Evolutionary conservation across 2,888 invertebrate genomes (phyloP).

Genomic region (Epiblema foenella): DNA sequence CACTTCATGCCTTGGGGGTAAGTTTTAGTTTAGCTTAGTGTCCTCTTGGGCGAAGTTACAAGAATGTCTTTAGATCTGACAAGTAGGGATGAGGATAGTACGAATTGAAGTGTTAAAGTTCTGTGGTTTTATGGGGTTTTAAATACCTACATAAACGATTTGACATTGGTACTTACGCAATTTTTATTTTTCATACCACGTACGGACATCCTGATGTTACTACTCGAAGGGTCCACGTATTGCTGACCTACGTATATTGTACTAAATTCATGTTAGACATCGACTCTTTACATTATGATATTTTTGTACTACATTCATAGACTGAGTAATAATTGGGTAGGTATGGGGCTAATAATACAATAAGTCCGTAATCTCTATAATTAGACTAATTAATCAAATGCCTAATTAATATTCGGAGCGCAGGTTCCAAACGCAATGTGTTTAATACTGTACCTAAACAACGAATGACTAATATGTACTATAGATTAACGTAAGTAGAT

Average conservation of each 20-base stretch:
- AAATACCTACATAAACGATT: no score
- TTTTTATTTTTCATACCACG: no score
- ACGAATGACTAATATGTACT: neutral
- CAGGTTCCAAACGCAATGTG: constrained; percentile 6
- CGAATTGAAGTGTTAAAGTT: neutral
- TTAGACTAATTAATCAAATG: constrained; percentile 25
- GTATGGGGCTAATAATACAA: constrained; percentile 6
- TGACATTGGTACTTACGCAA: no score
- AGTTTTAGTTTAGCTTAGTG: constrained; percentile 10
- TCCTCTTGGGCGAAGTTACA: neutral
- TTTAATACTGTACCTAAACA: constrained; percentile 1
- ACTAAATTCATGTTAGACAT: no score
- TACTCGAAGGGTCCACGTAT: neutral
- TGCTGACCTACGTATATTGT: neutral
- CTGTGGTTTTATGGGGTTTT: neutral
- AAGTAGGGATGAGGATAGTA: neutral
- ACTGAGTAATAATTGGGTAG: neutral
- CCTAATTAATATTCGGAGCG: constrained; percentile 20
- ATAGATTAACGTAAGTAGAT: no score
- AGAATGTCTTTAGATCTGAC: neutral
- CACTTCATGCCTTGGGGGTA: neutral
- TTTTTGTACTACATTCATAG: neutral
- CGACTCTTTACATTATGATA: neutral
- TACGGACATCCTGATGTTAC: no score
- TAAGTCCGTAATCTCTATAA: constrained; percentile 9